phyloP scores from a whole-genome alignment of 1,140 invertebrate genomes.

The Drosophila repleta region DNA sequence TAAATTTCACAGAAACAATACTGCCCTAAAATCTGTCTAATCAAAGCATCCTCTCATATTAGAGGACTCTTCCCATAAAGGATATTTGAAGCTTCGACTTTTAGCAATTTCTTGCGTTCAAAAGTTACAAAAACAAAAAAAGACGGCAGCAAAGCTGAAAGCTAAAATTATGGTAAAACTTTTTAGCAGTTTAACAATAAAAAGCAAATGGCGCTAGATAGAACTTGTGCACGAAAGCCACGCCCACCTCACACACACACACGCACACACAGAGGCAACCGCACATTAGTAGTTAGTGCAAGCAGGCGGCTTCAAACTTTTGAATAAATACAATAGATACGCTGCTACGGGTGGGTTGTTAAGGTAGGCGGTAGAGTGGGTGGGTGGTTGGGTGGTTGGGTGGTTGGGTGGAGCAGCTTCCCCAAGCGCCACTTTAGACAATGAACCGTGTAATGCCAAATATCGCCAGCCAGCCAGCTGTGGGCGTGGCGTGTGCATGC shows the following conservation, averaged over 20 bases:
- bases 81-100: constrained; percentile 23
- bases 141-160: constrained; percentile 31
- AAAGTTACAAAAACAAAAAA: constrained; percentile 25
- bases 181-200: constrained; percentile 80
- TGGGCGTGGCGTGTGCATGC: constrained; percentile 47
- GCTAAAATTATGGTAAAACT: constrained; percentile 75
- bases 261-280: constrained; percentile 46
- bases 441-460: constrained; percentile 81
- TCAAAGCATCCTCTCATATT: too few relatives aligned
- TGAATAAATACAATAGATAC: constrained; percentile 75
- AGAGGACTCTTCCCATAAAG: too few relatives aligned
- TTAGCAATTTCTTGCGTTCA: constrained; percentile 37
- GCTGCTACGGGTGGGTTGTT: not conserved
- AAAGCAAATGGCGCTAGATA: constrained; percentile 76
- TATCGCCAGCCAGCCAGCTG: constrained; percentile 65
- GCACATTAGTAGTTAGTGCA: constrained; percentile 82
- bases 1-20: too few relatives aligned
- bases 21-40: too few relatives aligned
- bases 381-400: constrained; percentile 3
- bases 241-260: constrained; percentile 39
- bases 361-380: not conserved
- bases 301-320: constrained; percentile 78
- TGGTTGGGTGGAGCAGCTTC: too few relatives aligned
- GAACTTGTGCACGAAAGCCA: constrained; percentile 56
- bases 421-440: constrained; percentile 77